A percentile compares a stretch with the other conserved stretches of the same genome.
Conservation (phyloP, 1,140 invertebrate species). For the Saccostrea glomerata region DNA sequence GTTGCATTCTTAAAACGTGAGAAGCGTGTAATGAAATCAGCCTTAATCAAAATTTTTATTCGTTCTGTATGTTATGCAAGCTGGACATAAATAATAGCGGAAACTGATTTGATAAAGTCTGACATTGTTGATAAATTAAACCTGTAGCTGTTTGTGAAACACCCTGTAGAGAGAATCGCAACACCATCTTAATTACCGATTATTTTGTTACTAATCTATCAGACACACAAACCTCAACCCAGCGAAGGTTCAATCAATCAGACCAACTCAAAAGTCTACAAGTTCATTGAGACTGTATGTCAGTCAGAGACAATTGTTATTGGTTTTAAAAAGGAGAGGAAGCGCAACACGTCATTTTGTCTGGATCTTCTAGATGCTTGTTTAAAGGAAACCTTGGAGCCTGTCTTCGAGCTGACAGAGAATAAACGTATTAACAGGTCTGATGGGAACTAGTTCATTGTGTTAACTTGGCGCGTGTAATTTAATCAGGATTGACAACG, state of each 20-base stretch:
- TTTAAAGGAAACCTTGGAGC: background rate
- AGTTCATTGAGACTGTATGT: background rate
- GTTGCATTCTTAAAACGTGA: conserved; percentile 24
- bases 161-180: background rate
- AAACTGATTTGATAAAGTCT: conserved; percentile 32
- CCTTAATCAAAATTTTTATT: conserved; percentile 30
- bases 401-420: background rate
- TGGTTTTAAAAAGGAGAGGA: conserved; percentile 1
- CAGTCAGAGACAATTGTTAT: background rate
- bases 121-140: conserved; percentile 38
- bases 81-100: conserved; percentile 29
- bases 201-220: background rate
- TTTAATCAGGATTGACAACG: conserved; percentile 31
- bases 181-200: conserved; percentile 25
- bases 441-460: conserved; percentile 4
- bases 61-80: conserved; percentile 20
- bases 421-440: conserved; percentile 12
- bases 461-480: conserved; percentile 19
- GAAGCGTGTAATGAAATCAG: conserved; percentile 24
- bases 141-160: conserved; percentile 25
- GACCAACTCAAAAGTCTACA: background rate
- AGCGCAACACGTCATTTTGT: background rate
- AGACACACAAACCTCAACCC: background rate
- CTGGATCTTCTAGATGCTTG: background rate
- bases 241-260: conserved; percentile 12